These are phyloP conservation scores for Eublepharis macularius DNA, from an alignment of 2,113 vertebrate genomes.

Conservation along the genomic window DNA sequence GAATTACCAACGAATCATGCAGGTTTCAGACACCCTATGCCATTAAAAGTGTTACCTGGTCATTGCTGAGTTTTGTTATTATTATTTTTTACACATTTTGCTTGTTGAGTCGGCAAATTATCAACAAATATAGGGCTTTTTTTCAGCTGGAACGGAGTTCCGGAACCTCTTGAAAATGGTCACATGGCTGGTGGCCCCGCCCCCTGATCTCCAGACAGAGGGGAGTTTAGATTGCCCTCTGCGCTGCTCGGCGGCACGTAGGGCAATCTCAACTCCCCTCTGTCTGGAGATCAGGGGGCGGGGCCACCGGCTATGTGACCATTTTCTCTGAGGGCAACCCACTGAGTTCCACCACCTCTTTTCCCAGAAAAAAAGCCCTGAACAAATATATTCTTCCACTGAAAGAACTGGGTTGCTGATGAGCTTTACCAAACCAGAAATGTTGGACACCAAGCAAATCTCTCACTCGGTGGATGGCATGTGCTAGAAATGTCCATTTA, in stretches of 20 bases:
- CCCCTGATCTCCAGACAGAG: no score
- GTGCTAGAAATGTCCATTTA: constrained; percentile 29
- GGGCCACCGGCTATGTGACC: no score
- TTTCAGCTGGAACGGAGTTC: no score
- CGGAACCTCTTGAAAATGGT: no score
- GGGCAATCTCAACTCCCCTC: no score
- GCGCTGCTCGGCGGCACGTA: no score
- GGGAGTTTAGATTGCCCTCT: no score
- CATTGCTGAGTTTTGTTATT: constrained; percentile 1
- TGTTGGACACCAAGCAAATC: constrained; percentile 22
- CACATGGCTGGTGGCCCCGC: no score
- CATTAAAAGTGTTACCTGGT: constrained; percentile 69
- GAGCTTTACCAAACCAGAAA: constrained; percentile 32
- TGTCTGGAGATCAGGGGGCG: no score
- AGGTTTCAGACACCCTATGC: constrained; percentile 60
- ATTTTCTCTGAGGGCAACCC: no score
- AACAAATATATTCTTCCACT: constrained; percentile 32
- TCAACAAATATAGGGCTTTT: constrained; percentile 44
- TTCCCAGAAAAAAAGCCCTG: no score
- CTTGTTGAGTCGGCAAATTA: constrained; percentile 31
- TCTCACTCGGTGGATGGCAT: constrained; percentile 21
- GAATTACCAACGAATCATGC: constrained; percentile 49
- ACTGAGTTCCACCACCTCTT: no score
- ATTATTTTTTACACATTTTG: constrained; percentile 47
- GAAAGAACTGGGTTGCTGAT: constrained; percentile 39